A percentile compares a stretch with the other conserved stretches of the same genome.
These are phyloP conservation scores for Papilio protenor DNA, from an alignment of 2,888 invertebrate species.

Conservation along the genomic window DNA sequence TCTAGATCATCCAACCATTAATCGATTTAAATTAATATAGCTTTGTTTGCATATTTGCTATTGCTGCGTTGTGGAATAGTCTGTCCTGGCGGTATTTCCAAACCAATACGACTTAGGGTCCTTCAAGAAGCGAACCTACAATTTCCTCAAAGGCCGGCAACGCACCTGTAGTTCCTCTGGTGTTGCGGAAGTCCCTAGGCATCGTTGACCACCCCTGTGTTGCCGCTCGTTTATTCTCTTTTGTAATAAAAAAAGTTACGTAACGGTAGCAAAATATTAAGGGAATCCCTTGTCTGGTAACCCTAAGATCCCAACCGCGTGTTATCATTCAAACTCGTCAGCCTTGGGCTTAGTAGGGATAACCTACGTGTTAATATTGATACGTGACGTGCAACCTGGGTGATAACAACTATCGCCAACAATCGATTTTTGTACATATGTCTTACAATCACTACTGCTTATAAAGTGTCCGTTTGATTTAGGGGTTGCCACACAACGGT, in stretches of 20 bases:
- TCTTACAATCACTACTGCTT: background rate
- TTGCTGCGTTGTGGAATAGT: too few relatives aligned
- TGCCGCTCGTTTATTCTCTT: too few relatives aligned
- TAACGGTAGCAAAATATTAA: background rate
- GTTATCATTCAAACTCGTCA: conserved; percentile 52
- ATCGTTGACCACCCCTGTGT: too few relatives aligned
- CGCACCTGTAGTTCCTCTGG: too few relatives aligned
- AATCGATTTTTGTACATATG: conserved; percentile 33
- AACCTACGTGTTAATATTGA: conserved; percentile 59
- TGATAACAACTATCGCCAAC: conserved; percentile 47
- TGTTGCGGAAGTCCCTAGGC: too few relatives aligned
- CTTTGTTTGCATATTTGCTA: background rate
- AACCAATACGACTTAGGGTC: too few relatives aligned
- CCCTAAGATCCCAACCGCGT: conserved; percentile 18
- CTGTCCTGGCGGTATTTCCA: too few relatives aligned
- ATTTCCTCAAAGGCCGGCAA: too few relatives aligned
- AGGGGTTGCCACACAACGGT: background rate
- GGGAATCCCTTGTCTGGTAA: background rate
- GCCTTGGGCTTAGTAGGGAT: conserved; percentile 67
- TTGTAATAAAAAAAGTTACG: too few relatives aligned
- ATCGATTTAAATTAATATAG: too few relatives aligned
- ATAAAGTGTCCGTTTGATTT: background rate
- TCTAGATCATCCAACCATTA: background rate
- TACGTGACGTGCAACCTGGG: conserved; percentile 49
- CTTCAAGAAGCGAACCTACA: too few relatives aligned